Conservation (phyloP, 2,888 invertebrate species). For the Cantharis lateralis region DNA sequence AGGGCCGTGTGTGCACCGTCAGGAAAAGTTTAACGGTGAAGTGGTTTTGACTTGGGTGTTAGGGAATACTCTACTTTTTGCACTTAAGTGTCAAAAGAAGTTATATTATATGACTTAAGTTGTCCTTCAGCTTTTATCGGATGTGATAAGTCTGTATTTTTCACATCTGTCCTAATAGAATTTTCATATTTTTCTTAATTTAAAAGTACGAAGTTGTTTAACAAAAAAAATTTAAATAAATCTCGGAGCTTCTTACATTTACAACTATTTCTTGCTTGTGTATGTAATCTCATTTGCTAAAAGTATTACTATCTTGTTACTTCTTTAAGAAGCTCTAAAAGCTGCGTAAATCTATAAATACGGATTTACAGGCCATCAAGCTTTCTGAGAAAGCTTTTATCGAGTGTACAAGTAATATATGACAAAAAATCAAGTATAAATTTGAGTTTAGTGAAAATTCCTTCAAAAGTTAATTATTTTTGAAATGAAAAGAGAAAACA, state of each 20-base stretch:
- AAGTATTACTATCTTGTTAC: conserved; percentile 30
- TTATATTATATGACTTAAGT: neutral
- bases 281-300: conserved; percentile 38
- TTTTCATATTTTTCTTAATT: neutral
- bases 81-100: conserved; percentile 15
- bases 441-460: neutral
- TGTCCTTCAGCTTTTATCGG: neutral
- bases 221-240: neutral
- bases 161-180: neutral
- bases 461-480: neutral
- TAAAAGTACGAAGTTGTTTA: neutral
- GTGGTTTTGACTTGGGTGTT: conserved; percentile 31
- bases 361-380: conserved; percentile 37
- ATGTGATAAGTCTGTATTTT: neutral
- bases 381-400: conserved; percentile 31
- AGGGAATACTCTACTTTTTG: conserved; percentile 23
- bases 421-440: neutral
- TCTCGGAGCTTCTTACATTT: neutral
- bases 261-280: neutral
- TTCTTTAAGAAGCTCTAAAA: conserved; percentile 36
- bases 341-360: conserved; percentile 40
- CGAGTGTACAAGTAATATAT: conserved; percentile 10
- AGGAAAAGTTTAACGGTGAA: conserved; percentile 25
- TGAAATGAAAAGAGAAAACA: neutral
- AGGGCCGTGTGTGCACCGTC: conserved; percentile 25